Percentiles rank a stretch among this genome's conserved stretches.
phyloP scores from a whole-genome alignment of 2,797 vertebrate genomes.

The Zenarchopterus dispar region DNA sequence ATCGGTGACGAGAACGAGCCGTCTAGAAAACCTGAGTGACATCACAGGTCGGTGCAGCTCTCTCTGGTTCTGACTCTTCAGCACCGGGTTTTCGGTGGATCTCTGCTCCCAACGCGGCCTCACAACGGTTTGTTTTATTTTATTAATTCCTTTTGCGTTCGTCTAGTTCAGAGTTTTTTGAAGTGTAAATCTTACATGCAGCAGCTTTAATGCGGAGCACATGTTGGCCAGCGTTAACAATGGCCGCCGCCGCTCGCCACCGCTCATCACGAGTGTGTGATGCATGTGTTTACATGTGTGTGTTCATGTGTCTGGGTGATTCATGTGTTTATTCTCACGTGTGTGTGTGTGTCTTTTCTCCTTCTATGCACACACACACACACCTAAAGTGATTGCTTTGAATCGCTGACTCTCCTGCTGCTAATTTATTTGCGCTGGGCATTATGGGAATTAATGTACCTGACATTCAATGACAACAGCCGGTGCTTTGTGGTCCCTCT shows the following conservation, averaged over 20 bases:
- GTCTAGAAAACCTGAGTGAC: no score
- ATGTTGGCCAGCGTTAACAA: conserved; percentile 42
- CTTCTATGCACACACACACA: conserved; percentile 75
- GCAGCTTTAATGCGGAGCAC: conserved; percentile 40
- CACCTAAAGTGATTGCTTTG: conserved; percentile 92
- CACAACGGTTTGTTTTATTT: no score
- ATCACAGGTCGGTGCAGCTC: no score
- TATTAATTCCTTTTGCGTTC: no score
- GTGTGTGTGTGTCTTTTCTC: conserved; percentile 84
- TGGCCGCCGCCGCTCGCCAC: conserved; percentile 25
- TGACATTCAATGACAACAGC: conserved; percentile 94
- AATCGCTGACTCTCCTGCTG: conserved; percentile 90
- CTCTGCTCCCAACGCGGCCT: no score
- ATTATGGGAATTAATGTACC: conserved; percentile 98
- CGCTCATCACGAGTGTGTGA: conserved; percentile 37
- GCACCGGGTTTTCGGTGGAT: no score
- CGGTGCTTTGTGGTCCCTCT: conserved; percentile 87
- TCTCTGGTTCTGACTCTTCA: no score
- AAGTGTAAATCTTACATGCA: background rate
- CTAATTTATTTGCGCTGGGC: conserved; percentile 93
- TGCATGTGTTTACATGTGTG: conserved; percentile 61
- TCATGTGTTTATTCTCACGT: conserved; percentile 38
- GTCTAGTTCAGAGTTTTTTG: background rate
- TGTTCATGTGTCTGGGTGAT: conserved; percentile 42
- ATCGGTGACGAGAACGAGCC: no score